These are phyloP conservation scores for Apoda limacodes DNA, from an alignment of 2,888 invertebrate species.

Conservation along the genomic window DNA sequence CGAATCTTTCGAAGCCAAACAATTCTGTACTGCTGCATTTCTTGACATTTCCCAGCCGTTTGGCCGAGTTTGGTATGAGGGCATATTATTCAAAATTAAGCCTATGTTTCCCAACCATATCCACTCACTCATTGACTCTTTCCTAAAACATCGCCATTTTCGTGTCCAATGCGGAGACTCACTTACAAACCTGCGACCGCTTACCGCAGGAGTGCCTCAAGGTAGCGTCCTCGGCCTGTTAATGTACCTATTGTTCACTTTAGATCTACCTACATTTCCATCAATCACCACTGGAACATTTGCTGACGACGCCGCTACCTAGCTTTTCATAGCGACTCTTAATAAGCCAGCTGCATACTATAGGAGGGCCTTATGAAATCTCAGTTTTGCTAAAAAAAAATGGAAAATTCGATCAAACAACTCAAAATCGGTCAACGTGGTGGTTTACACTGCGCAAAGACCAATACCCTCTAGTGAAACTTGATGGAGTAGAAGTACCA, in stretches of 20 bases:
- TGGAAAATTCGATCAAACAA: neutral
- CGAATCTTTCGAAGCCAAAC: no score
- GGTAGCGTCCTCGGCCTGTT: slow-evolving; percentile 10
- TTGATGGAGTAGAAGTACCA: neutral
- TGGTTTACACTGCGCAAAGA: neutral
- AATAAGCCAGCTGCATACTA: slow-evolving; percentile 4
- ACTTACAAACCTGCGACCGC: neutral
- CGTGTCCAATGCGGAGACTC: neutral
- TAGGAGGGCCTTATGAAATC: slow-evolving; percentile 5
- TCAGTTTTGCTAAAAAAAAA: neutral
- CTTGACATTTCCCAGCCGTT: no score
- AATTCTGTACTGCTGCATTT: no score
- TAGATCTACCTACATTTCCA: slow-evolving; percentile 6
- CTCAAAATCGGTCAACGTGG: neutral
- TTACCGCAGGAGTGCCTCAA: slow-evolving; percentile 4
- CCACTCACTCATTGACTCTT: neutral
- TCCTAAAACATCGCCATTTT: neutral
- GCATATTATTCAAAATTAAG: no score
- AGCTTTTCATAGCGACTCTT: slow-evolving; percentile 4
- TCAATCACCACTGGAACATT: slow-evolving; percentile 6
- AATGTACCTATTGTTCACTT: slow-evolving; percentile 7
- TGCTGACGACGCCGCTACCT: slow-evolving; percentile 10
- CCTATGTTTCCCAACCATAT: no score
- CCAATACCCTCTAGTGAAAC: neutral
- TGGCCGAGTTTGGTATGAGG: no score